Base-by-base conservation (phyloP, 1,140 invertebrate genomes). In the Psilanteris sp. region DNA sequence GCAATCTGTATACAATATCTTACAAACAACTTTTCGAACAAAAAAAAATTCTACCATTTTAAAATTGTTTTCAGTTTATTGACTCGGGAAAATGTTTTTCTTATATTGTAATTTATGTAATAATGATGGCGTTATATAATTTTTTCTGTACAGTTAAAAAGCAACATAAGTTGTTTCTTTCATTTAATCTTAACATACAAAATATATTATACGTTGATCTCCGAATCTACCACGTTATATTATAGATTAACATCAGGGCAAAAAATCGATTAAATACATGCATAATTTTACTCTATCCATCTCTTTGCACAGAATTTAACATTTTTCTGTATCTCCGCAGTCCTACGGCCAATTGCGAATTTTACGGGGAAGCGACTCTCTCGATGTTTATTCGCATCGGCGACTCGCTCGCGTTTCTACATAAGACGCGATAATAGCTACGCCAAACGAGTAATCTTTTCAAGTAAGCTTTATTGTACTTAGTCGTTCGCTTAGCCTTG, bases 351-450 rank as follows among this genome's bases (percentile, higher is more conserved):
- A 43, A 50, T 52, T 70, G 15, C 54, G 18, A 50, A 70, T 57
- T 68, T 68, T 57, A 59, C 39, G 27, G 41, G 29, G 57, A 27
- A 41, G 48, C 57, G 34, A 15, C 14, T 48, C 41, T 44, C 22
- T 44, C 52, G 71, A 20, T 10, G 34, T 64, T 68, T 54, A 52
- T 36, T 52, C 50, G 62, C 50, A 70, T 59, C 64, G 52, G 11
- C 55, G 46, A 75, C 11, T 55, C 41, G 11, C 36, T 57, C 54
- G 55, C 43, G 36, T 55, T 68, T 62, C 37, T 46, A 68, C 43
- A 39, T 29, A 68, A 75, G 59, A 66, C 48, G 59, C 73, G 73
- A 76, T 76, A 76, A 76, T 76, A 70, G 66, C 72, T 29, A 44
- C 48, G 34, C 37, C 43, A 20, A 52, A 54, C 64, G 57, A 76